Evolutionary conservation across 2,888 invertebrate genomes (phyloP), one percentile per base, ranked within the genome.

Genomic region (Sminthurides aquaticus): DNA sequence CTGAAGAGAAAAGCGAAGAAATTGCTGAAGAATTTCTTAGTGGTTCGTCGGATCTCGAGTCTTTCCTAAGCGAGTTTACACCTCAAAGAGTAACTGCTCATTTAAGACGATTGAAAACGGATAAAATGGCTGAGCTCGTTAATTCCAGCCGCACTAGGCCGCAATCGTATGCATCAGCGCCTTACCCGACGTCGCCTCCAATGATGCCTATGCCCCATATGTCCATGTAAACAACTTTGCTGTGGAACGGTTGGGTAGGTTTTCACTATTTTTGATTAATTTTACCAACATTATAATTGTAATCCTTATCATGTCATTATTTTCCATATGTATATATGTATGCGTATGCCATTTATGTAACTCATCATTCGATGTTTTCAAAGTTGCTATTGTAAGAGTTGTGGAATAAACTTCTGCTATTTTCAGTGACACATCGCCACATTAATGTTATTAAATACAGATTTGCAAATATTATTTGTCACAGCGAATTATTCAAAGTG

Each of bases 1-100:
- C 89, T 62, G 98, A 98, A 78, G 96, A 97, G 77, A 87, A 91
- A 76, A 91, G 95, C 0, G 98, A 98, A 79, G 84, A 83, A 68
- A 78, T 89, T 55, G 88, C 91, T 0, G 87, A 90, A 75, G 84
- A 87, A 71, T 94, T 96, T 76, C 82, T 92, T 48, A 84, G 86
- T 18, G 87, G 86, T 8, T 85, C 87, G 62, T 81, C 89, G 5
- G 81, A 83, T 59, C 80, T 85, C 1, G 97, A 96, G 24, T 85
- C 86, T 67, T 98, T 96, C 77, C 80, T 96, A 2, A 89, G 90
- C 67, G 85, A 89, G 65, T 98, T 94, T 79, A 82, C 90, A 65
- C 83, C 84, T 0, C 83, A 85, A 68, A 84, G 97, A 56, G 86
- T 87, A 75, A 77, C 85, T 48, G 88, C 90, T 82, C 92, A 93